These are phyloP conservation scores for Takifugu flavidus DNA, from an alignment of 2,113 vertebrate genomes.

Conservation along the genomic window DNA sequence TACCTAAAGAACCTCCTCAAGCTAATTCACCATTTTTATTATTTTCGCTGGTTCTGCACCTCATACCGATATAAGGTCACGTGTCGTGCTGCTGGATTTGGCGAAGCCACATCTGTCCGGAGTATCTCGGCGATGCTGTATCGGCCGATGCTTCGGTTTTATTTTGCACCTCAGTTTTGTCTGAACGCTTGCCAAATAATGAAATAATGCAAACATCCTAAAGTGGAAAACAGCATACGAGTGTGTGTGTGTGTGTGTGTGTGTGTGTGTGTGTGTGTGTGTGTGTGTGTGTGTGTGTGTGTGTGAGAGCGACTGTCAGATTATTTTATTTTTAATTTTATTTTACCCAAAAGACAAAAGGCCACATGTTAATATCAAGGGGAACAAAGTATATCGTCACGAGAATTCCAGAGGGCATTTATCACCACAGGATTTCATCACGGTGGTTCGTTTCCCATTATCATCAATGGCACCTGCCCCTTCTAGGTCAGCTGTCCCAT, in stretches of 20 bases:
- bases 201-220: too few relatives aligned
- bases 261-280: conserved; percentile 9
- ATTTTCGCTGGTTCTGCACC: conserved; percentile 55
- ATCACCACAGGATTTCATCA: conserved; percentile 33
- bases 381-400: neutral
- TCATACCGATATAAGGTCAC: conserved; percentile 34
- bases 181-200: too few relatives aligned
- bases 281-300: conserved; percentile 30
- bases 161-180: conserved; percentile 20
- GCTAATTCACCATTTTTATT: conserved; percentile 51
- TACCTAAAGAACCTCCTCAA: conserved; percentile 71
- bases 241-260: conserved; percentile 8
- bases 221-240: neutral
- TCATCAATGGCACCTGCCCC: conserved; percentile 24
- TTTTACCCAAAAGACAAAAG: neutral
- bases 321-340: neutral
- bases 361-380: neutral
- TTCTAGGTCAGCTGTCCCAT: conserved; percentile 26
- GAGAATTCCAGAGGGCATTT: conserved; percentile 14
- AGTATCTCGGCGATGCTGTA: conserved; percentile 30
- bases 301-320: conserved; percentile 4
- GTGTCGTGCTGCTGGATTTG: conserved; percentile 28
- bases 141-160: neutral
- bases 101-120: conserved; percentile 67
- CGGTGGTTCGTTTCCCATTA: conserved; percentile 33